Evolutionary conservation across 64 coral and sea anemone genomes (phyloP).

Genomic region (Pocillopora damicornis): DNA sequence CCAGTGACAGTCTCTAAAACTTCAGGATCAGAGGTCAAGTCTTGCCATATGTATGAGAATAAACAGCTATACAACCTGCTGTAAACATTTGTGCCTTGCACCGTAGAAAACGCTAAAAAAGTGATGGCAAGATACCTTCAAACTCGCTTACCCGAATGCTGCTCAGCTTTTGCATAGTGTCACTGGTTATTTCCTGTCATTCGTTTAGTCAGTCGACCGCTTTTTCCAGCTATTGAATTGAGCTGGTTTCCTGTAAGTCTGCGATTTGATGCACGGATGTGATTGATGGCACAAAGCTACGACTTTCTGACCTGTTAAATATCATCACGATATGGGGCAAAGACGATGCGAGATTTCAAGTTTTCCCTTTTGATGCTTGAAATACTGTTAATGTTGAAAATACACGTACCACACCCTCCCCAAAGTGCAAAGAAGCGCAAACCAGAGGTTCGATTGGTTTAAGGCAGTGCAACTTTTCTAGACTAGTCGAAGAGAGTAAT

Average conservation of each 20-base stretch:
- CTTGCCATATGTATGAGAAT: constrained; percentile 38
- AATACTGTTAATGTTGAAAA: too few relatives aligned
- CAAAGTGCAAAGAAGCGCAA: too few relatives aligned
- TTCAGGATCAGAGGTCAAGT: constrained; percentile 54
- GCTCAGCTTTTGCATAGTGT: background rate
- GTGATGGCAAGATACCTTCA: background rate
- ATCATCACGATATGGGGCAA: too few relatives aligned
- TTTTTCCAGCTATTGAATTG: background rate
- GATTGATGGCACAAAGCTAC: background rate
- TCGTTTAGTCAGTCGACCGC: background rate
- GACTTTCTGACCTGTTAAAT: too few relatives aligned
- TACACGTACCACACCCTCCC: too few relatives aligned
- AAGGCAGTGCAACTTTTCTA: too few relatives aligned
- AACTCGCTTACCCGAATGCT: constrained; percentile 3
- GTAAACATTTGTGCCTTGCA: constrained; percentile 24
- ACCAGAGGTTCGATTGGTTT: too few relatives aligned
- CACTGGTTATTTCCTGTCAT: background rate
- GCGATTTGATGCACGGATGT: background rate
- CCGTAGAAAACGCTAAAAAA: constrained; percentile 12
- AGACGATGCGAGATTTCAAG: too few relatives aligned
- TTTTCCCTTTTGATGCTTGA: too few relatives aligned
- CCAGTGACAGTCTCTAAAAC: constrained; percentile 52
- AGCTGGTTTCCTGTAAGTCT: background rate
- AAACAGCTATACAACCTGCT: constrained; percentile 33
- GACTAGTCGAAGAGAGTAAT: too few relatives aligned